Evolutionary conservation across 2,888 invertebrate species (phyloP).

Genomic region (Stenotaenia linearis): DNA sequence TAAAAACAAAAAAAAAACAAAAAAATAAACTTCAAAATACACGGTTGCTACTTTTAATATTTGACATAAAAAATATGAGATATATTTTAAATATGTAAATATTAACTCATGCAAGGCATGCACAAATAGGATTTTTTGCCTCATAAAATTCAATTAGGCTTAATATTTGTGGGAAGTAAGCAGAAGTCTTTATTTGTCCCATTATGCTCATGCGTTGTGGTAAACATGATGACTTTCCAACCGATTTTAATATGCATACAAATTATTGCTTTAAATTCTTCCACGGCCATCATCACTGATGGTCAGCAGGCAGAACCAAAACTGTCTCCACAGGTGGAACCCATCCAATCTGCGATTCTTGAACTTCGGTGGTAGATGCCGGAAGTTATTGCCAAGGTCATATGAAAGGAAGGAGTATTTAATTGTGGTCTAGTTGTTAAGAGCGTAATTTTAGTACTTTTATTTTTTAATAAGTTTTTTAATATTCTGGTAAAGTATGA

Average conservation of each 20-base stretch:
- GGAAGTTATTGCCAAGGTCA: background rate
- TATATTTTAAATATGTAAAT: no score
- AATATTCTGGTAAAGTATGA: no score
- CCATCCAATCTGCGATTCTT: background rate
- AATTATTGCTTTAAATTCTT: background rate
- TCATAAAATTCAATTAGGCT: background rate
- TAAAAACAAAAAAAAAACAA: background rate
- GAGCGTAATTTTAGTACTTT: background rate
- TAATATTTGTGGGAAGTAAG: conserved; percentile 1
- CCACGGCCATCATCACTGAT: background rate
- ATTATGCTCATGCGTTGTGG: background rate
- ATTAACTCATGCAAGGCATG: background rate
- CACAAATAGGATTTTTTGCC: background rate
- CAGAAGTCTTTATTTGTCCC: background rate
- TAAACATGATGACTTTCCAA: background rate
- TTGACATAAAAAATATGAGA: background rate
- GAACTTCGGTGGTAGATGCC: background rate
- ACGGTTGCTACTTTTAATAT: background rate
- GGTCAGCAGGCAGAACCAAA: conserved; percentile 18
- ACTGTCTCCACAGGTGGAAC: conserved; percentile 19
- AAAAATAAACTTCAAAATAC: background rate
- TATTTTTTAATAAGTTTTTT: no score
- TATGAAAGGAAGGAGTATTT: background rate
- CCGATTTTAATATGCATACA: background rate
- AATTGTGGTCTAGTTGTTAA: background rate